phyloP scores from a whole-genome alignment of 2,113 vertebrate genomes.

The Petaurus breviceps region DNA sequence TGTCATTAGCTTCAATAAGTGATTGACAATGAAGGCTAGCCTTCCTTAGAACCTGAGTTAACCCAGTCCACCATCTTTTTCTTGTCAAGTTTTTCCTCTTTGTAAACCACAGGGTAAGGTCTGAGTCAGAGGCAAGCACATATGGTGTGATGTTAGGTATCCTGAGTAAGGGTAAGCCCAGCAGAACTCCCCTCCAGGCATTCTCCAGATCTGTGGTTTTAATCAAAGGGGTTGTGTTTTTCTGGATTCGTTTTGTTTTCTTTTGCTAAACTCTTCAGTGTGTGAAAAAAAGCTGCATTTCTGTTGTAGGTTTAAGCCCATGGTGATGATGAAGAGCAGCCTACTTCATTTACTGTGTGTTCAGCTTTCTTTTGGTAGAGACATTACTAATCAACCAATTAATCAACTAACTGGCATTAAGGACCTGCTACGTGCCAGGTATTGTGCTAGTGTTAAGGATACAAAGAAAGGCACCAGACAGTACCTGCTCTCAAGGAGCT shows the following conservation, averaged over 20 bases:
- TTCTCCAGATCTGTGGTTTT: constrained; percentile 54
- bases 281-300: constrained; percentile 41
- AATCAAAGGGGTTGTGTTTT: constrained; percentile 48
- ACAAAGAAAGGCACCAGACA: background rate
- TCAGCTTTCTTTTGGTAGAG: background rate
- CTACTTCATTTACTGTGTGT: background rate
- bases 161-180: constrained; percentile 28
- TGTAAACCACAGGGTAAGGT: constrained; percentile 33
- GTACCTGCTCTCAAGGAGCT: background rate
- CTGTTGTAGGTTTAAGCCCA: constrained; percentile 2
- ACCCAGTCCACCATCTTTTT: constrained; percentile 29
- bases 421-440: background rate
- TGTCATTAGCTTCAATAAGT: constrained; percentile 62
- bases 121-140: constrained; percentile 45
- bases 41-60: constrained; percentile 58
- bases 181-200: constrained; percentile 13
- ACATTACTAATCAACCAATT: background rate
- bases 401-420: background rate
- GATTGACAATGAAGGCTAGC: constrained; percentile 27
- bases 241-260: constrained; percentile 60
- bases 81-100: constrained; percentile 26
- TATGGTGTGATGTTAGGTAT: background rate
- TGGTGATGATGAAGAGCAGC: background rate
- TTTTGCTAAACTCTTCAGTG: constrained; percentile 50
- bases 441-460: background rate